Percentiles rank a stretch among this genome's conserved stretches.
These are phyloP conservation scores for Aphis craccivora DNA, from an alignment of 1,140 invertebrate genomes.

Conservation along the genomic window DNA sequence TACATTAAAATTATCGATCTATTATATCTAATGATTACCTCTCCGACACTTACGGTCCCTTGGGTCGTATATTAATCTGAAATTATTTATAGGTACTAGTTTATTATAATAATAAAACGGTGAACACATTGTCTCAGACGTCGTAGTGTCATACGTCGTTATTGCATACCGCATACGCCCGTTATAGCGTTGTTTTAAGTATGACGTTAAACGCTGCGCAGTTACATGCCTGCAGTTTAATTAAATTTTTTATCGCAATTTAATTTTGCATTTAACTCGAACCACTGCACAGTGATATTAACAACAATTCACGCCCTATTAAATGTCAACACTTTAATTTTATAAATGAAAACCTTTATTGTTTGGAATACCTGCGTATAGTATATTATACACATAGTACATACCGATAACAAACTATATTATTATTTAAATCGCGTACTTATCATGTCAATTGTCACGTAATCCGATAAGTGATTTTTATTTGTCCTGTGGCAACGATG, in stretches of 20 bases:
- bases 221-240: background rate
- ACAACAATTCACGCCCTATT: background rate
- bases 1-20: constrained; percentile 7
- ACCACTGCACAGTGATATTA: background rate
- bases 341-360: background rate
- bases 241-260: background rate
- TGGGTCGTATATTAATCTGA: background rate
- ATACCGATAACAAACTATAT: too few species aligned
- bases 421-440: background rate
- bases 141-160: background rate
- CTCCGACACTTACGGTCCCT: background rate
- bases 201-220: constrained; percentile 15
- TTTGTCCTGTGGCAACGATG: background rate
- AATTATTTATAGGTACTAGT: background rate
- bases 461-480: background rate
- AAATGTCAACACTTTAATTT: background rate
- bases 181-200: background rate
- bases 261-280: background rate
- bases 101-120: background rate
- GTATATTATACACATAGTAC: background rate
- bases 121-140: constrained; percentile 21
- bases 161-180: background rate
- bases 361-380: background rate
- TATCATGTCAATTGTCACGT: background rate
- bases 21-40: background rate